Evolutionary conservation across 30 jellyfish, hydroid and myxozoan genomes (phyloP), one percentile per base, ranked within the genome.

Genomic region (Hydractinia echinata): DNA sequence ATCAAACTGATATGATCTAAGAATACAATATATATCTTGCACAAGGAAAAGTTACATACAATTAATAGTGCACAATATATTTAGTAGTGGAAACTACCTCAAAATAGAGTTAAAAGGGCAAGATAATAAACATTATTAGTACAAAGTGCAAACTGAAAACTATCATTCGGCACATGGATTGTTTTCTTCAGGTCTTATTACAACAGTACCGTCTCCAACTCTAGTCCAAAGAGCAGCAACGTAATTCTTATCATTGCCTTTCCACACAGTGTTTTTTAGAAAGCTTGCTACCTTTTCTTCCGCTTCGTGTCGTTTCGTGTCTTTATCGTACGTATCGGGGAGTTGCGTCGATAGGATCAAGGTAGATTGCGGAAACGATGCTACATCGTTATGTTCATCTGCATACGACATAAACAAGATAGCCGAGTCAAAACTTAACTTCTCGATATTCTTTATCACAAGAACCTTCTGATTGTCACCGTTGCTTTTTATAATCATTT

Each of bases 191-290:
- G 83, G 68, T 80, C 53, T 80, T 7, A 80, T 11, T 72, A 80
- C 51, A 66, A 80, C 69, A 15, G 67, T 8, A 10, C 72, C 68
- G 51, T 80, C 73, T 15, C 87, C 87, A 10, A 80, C 66, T 7
- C 87, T 64, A 61, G 87, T 19, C 87, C 87, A 80, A n/a, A 80
- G 54, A 39, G 87, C 76, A 11, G 85, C 85, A 21, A 8, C 53
- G 7, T 58, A 14, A 48, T 80, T 66, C 30, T 7, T 21, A 50
- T 62, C 48, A 4, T 80, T n/a, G 6, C 70, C 83, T 52, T 30
- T 20, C 87, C 87, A 80, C 14, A 80, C 20, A 7, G 55, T 10
- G 66, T 58, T 50, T 49, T 30, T 18, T 20, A 80, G 67, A 80
- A 61, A 51, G 8, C 53, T 20, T 5, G 8, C 55, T 5, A 66